Percentiles rank a stretch among this genome's conserved stretches.
Conservation (phyloP, 2,888 invertebrate genomes). For the Andricus quercusramuli region DNA sequence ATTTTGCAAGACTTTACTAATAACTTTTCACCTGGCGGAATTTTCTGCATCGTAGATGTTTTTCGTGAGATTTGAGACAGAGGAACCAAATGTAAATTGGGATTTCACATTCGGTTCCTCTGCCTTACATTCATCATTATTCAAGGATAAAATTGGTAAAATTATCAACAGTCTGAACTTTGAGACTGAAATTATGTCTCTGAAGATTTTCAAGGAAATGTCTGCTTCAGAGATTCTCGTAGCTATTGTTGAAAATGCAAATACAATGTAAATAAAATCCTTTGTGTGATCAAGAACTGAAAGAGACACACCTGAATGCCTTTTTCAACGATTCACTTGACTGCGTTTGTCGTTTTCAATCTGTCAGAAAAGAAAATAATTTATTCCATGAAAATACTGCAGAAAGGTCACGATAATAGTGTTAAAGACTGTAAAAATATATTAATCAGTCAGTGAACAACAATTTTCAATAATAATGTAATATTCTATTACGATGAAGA, state of each 20-base stretch:
- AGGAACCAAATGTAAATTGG: too few relatives aligned
- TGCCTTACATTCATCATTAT: background rate
- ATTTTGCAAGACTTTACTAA: too few relatives aligned
- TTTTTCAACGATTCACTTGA: background rate
- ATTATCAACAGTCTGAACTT: background rate
- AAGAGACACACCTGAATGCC: slow-evolving; percentile 3
- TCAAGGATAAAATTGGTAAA: background rate
- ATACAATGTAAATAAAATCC: slow-evolving; percentile 13
- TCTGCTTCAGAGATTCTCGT: background rate
- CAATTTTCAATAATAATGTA: too few relatives aligned
- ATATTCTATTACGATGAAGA: too few relatives aligned
- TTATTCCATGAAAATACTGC: background rate
- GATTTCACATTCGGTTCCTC: too few relatives aligned
- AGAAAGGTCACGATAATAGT: background rate
- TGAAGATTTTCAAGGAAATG: background rate
- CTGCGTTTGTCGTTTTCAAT: slow-evolving; percentile 4
- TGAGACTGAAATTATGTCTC: background rate
- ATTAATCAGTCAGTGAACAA: too few relatives aligned
- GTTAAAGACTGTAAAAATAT: background rate
- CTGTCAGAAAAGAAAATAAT: background rate
- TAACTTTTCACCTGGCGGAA: too few relatives aligned
- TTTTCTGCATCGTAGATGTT: too few relatives aligned
- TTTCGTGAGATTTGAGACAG: too few relatives aligned
- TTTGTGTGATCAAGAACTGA: background rate
- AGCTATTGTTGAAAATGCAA: slow-evolving; percentile 14